These are phyloP conservation scores for Papilio aristodemus DNA, from an alignment of 1,140 invertebrate species.

Conservation along the genomic window DNA sequence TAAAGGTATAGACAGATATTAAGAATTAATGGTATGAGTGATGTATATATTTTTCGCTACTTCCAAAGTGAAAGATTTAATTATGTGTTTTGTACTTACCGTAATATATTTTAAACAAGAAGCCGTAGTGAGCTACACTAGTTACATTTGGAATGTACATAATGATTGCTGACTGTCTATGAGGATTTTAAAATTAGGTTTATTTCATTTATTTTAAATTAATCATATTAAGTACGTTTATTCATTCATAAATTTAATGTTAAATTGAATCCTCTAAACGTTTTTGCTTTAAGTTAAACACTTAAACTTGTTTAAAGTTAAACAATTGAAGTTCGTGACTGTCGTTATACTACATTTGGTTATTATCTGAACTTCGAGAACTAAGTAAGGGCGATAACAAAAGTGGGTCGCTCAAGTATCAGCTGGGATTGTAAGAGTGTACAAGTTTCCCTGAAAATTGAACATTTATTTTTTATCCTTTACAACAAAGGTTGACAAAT, in stretches of 20 bases:
- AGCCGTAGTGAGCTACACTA: no score
- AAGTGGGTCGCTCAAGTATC: constrained; percentile 19
- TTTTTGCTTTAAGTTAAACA: neutral
- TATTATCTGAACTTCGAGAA: constrained; percentile 18
- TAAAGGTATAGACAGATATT: neutral
- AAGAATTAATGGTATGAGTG: no score
- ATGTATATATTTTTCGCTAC: no score
- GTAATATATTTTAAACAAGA: neutral
- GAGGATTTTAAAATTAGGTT: neutral
- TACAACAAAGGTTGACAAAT: neutral
- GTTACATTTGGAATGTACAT: no score
- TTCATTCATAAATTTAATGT: neutral
- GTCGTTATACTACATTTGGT: constrained; percentile 11
- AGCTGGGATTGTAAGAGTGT: neutral
- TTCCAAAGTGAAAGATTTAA: no score
- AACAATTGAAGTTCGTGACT: constrained; percentile 18
- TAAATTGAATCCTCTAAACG: neutral
- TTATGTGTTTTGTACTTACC: neutral
- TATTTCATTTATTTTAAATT: neutral
- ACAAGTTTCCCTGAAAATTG: neutral
- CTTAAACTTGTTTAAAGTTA: constrained; percentile 10
- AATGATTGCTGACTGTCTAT: no score
- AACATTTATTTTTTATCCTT: neutral
- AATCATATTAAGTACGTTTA: neutral
- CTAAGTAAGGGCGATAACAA: constrained; percentile 21